Conservation (phyloP, 37 sponge, comb jelly and placozoan genomes). For the Haliclona indistincta region DNA sequence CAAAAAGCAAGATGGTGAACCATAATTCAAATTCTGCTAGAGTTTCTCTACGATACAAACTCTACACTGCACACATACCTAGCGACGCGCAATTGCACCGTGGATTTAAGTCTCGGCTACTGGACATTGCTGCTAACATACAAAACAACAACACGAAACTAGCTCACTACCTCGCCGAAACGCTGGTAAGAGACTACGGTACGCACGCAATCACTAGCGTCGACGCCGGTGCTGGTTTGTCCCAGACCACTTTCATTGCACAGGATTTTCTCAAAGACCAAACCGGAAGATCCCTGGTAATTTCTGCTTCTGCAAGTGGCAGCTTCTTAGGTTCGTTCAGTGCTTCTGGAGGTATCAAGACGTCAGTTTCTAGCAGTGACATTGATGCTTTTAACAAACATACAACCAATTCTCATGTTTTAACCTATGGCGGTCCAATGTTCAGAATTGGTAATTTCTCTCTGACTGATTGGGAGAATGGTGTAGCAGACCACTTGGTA, state of each 20-base stretch:
- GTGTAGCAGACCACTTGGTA: conserved; percentile 63
- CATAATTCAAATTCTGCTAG: conserved; percentile 47
- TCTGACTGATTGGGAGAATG: conserved; percentile 66
- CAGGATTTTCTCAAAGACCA: background rate
- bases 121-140: conserved; percentile 68
- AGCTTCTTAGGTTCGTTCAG: conserved; percentile 38
- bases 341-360: background rate
- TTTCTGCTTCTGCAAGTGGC: conserved; percentile 58
- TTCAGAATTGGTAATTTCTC: conserved; percentile 55
- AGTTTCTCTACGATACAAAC: conserved; percentile 43
- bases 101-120: conserved; percentile 41
- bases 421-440: conserved; percentile 75
- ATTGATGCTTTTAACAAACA: conserved; percentile 9
- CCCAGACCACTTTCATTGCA: conserved; percentile 40
- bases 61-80: conserved; percentile 43
- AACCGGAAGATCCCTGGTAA: background rate
- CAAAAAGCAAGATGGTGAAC: conserved; percentile 41
- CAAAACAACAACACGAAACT: conserved; percentile 59
- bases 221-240: conserved; percentile 61
- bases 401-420: conserved; percentile 50
- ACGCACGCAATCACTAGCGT: conserved; percentile 62
- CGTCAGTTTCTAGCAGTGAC: background rate
- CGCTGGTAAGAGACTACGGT: conserved; percentile 74
- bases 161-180: conserved; percentile 62
- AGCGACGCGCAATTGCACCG: conserved; percentile 45